Evolutionary conservation across 2,888 invertebrate genomes (phyloP).

Genomic region (Palloptera scutellata): DNA sequence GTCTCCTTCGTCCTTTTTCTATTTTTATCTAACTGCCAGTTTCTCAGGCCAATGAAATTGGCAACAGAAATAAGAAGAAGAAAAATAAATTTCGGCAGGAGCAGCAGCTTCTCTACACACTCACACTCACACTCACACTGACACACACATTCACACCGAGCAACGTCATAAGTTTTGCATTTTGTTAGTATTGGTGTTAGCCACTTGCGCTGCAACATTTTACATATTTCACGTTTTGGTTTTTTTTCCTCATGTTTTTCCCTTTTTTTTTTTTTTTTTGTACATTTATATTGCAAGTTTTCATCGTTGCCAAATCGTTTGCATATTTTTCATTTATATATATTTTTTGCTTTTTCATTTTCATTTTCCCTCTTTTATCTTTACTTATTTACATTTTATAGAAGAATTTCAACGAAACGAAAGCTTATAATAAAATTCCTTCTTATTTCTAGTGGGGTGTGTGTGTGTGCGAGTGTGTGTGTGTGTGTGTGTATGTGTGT

Average conservation of each 20-base stretch:
- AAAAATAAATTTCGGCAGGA: no score
- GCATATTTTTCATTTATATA: no score
- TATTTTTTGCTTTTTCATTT: no score
- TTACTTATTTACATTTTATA: slow-evolving; percentile 12
- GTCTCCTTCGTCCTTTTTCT: no score
- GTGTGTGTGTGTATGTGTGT: neutral
- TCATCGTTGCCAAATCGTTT: slow-evolving; percentile 41
- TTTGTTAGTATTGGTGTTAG: slow-evolving; percentile 3
- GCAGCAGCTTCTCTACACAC: slow-evolving; percentile 6
- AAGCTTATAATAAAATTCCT: slow-evolving; percentile 32
- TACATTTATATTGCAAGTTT: slow-evolving; percentile 12
- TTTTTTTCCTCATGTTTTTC: no score
- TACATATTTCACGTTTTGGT: neutral
- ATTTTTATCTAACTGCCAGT: no score
- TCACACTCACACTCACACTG: no score
- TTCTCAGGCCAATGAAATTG: no score
- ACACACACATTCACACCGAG: neutral
- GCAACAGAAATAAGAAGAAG: no score
- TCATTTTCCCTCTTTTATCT: no score
- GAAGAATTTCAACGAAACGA: neutral
- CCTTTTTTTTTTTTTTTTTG: no score
- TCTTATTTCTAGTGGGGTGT: slow-evolving; percentile 3
- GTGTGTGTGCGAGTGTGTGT: no score
- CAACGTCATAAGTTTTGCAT: slow-evolving; percentile 12
- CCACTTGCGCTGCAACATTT: slow-evolving; percentile 15